Base-by-base conservation (phyloP, 2,113 vertebrate species). In the Condylura cristata region DNA sequence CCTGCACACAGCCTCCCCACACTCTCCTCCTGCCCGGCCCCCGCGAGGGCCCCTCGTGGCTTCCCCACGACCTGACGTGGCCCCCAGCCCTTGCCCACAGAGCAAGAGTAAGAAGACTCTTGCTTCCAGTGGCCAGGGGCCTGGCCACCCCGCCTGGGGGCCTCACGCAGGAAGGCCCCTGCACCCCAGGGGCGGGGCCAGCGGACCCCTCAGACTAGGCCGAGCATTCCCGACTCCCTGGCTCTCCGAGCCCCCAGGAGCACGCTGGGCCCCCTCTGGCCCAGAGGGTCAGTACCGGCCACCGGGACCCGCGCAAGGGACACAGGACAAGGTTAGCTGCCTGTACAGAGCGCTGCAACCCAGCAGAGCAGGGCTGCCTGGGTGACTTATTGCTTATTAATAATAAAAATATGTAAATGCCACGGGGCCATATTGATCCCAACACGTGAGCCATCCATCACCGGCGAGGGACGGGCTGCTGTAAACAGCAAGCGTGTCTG, bases 381-480 rank as follows among this genome's bases (percentile, higher is more conserved):
- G 61, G 46, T 96, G 97, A 96, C 94, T 96, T 95, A 96, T 48
- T 86, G 92, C 53, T 95, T 97, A 96, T 97, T 97, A 97, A 97
- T 95, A 95, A 96, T 91, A 97, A 85, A 96, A 97, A 94, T 94
- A 96, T 94, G 96, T 91, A 97, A 95, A 97, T 95, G 68, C 83
- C 58, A 34, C 8, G 8, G 65, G 89, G 72, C 81, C 81, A 68
- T 97, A 97, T 98, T 90, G 97, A 98, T 97, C 90, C 75, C 65
- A 10, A 41, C 86, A 22, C 0, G 46, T 3, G 46, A 82, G 30
- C 80, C 86, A 95, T 98, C 95, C 94, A 96, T 97, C 95, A 91
- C 18, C 18, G 70, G 74, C 37, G n/a, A 79, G 90, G 92, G 94
- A 65, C 1, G 0, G 32, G 44, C 44, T 65, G 65, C 53, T 90